These are phyloP conservation scores for Dendrocopos noguchii DNA, from an alignment of 2,113 vertebrate genomes.

Conservation along the genomic window DNA sequence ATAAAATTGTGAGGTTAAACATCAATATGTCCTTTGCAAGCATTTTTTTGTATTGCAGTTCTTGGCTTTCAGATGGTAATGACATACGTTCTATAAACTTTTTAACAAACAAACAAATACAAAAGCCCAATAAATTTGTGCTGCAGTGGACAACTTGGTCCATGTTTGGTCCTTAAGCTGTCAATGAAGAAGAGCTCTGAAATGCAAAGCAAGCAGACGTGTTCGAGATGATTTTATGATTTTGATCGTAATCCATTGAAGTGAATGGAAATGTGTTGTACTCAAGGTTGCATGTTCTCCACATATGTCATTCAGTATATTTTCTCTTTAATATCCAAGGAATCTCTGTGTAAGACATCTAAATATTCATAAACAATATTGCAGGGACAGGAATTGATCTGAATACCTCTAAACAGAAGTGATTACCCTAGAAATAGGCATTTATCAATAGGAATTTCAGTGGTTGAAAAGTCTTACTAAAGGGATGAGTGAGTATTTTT, in stretches of 20 bases:
- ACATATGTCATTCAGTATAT: not conserved
- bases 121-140: not conserved
- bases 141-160: not conserved
- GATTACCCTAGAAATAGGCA: not conserved
- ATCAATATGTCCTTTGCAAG: slow-evolving; percentile 15
- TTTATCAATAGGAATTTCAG: not conserved
- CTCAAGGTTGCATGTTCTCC: not conserved
- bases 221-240: not conserved
- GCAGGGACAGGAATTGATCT: not conserved
- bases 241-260: not conserved
- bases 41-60: not conserved
- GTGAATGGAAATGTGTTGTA: not conserved
- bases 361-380: not conserved
- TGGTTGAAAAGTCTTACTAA: not conserved
- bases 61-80: not conserved
- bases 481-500: not conserved
- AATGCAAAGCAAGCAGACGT: not conserved
- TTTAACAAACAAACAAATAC: not conserved
- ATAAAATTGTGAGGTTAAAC: slow-evolving; percentile 68
- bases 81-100: not conserved
- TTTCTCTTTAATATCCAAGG: not conserved
- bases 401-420: not conserved
- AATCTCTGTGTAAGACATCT: not conserved
- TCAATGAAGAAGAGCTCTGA: not conserved
- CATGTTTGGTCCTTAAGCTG: not conserved